These are phyloP conservation scores for Sebastes diaconus DNA, from an alignment of 2,797 vertebrate species.

Conservation along the genomic window DNA sequence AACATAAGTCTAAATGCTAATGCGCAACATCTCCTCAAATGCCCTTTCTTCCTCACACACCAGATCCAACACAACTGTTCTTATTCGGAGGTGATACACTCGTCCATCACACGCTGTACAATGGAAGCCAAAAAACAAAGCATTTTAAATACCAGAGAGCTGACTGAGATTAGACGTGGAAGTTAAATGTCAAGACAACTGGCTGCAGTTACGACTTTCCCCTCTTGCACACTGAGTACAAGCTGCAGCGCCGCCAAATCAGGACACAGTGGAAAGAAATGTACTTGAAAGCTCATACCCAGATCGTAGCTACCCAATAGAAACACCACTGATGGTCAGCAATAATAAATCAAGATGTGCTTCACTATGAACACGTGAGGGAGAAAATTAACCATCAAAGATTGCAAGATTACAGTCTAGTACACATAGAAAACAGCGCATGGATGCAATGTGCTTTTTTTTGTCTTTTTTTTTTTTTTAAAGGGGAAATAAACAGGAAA, in stretches of 20 bases:
- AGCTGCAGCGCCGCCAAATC: conserved; percentile 34
- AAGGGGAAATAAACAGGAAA: conserved; percentile 16
- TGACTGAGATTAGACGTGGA: conserved; percentile 39
- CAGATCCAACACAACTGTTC: conserved; percentile 20
- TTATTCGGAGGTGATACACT: conserved; percentile 33
- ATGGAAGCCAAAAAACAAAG: conserved; percentile 41
- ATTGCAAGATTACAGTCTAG: conserved; percentile 35
- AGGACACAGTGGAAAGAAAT: conserved; percentile 49
- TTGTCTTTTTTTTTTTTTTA: not conserved
- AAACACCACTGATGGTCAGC: conserved; percentile 37
- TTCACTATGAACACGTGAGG: conserved; percentile 34
- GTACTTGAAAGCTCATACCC: conserved; percentile 35
- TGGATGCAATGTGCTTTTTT: conserved; percentile 54
- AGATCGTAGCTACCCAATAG: conserved; percentile 20
- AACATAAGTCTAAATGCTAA: conserved; percentile 29
- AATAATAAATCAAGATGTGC: conserved; percentile 44
- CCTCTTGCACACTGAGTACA: not conserved
- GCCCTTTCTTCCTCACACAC: conserved; percentile 1
- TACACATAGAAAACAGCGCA: conserved; percentile 34
- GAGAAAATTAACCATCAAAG: conserved; percentile 36
- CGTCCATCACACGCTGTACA: conserved; percentile 26
- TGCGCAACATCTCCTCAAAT: conserved; percentile 9
- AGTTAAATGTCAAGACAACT: conserved; percentile 53
- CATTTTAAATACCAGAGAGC: conserved; percentile 49
- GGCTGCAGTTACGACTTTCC: conserved; percentile 25